Evolutionary conservation across 1,140 invertebrate genomes (phyloP).

Genomic region (Panagrolaimus sp.): DNA sequence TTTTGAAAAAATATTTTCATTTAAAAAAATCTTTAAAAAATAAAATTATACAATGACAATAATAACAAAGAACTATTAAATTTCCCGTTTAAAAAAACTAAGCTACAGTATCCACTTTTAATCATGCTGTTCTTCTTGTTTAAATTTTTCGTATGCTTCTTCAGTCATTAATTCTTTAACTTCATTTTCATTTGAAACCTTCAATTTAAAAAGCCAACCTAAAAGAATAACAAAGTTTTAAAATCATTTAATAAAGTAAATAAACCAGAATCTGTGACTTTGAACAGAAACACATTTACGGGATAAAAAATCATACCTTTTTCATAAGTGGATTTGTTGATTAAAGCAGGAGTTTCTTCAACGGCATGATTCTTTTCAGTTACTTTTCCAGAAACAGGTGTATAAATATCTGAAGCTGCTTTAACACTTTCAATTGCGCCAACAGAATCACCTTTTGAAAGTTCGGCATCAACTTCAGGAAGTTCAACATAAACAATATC

Average conservation of each 20-base stretch:
- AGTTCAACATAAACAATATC: conserved; percentile 89
- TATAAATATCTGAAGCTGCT: conserved; percentile 81
- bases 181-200: conserved; percentile 71
- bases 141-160: conserved; percentile 71
- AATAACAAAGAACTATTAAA: background rate
- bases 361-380: conserved; percentile 75
- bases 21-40: background rate
- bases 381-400: conserved; percentile 79
- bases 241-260: conserved; percentile 14
- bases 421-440: conserved; percentile 94
- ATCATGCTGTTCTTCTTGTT: conserved; percentile 19
- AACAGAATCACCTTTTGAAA: conserved; percentile 64
- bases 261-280: background rate
- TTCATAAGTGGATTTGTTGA: conserved; percentile 87
- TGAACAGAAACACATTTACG: background rate
- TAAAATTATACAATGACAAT: background rate
- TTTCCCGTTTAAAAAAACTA: background rate
- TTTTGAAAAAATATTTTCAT: background rate
- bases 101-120: background rate
- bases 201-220: conserved; percentile 88
- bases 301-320: conserved; percentile 61
- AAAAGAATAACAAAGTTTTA: conserved; percentile 13
- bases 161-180: conserved; percentile 78
- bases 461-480: conserved; percentile 69
- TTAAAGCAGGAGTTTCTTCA: conserved; percentile 75